Evolutionary conservation across 2,888 invertebrate genomes (phyloP), one percentile per base, ranked within the genome.

Genomic region (Amitus sp.): DNA sequence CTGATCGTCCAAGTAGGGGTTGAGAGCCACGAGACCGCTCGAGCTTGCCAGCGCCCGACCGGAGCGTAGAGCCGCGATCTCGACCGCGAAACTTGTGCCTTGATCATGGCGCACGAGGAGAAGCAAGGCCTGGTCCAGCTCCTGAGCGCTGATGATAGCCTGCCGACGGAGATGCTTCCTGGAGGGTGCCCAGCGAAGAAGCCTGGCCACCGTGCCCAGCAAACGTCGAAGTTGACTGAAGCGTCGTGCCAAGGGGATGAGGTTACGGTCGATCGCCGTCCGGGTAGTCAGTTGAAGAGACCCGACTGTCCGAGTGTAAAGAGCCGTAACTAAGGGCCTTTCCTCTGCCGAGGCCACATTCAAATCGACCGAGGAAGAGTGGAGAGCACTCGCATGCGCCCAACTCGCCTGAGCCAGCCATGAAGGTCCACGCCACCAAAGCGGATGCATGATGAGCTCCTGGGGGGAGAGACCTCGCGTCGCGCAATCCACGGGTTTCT

Each of bases 1-100:
- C 10, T 48, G 39, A 3, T 37, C 6, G 23, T 47, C 47, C 43
- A 47, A 4, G 23, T 50, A 42, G 2, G 54, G 60, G 42, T 33
- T 15, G 2, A 58, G 33, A 17, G 40, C 13, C 4, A 9, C n/a
- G n/a, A 59, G 15, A 2, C 20, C 13, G 27, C 46, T 52, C 15
- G 34, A 19, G 13, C 19, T 19, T 12, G 33, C 9, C n/a, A 45
- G 9, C 0, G 10, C n/a, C n/a, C n/a, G 30, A 7, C 9, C 45
- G 6, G 5, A 9, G 2, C 27, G 30, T 2, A 33, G 9, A 4
- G 33, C 10, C n/a, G 2, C 2, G 13, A 27, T 12, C 30, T 47
- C 28, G 5, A 13, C 28, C 6, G n/a, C 27, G 15, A 47, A 47
- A 10, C 15, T n/a, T 7, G n/a, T 15, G 46, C 10, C 13, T 23